phyloP scores from a whole-genome alignment of 1,140 invertebrate species.

The Mylabris phalerata region DNA sequence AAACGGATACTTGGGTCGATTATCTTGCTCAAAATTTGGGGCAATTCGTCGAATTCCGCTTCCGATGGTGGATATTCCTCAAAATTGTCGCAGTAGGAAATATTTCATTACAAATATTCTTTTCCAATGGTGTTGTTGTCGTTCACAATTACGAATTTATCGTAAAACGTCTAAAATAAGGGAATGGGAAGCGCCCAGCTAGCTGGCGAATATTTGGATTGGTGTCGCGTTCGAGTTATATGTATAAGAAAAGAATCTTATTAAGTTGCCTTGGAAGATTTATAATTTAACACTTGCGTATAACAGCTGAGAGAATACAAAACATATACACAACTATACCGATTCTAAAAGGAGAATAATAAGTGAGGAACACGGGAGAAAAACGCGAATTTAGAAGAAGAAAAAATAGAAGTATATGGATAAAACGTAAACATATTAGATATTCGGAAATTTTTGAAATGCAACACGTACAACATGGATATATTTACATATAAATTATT shows the following conservation, averaged over 20 bases:
- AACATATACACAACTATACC: neutral
- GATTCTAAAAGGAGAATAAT: neutral
- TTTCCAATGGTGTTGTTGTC: too few species aligned
- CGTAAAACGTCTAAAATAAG: too few species aligned
- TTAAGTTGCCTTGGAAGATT: slow-evolving; percentile 18
- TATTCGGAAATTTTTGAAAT: slow-evolving; percentile 31
- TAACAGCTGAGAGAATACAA: slow-evolving; percentile 11
- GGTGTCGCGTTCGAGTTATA: slow-evolving; percentile 5
- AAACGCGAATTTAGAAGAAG: neutral
- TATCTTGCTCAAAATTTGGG: too few species aligned
- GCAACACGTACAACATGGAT: slow-evolving; percentile 34
- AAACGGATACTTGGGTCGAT: too few species aligned
- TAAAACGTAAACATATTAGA: slow-evolving; percentile 19
- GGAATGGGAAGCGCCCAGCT: neutral
- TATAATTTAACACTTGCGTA: slow-evolving; percentile 20
- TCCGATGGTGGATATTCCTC: too few species aligned
- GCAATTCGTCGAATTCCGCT: too few species aligned
- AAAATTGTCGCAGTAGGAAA: too few species aligned
- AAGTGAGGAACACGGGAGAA: neutral
- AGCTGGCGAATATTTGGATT: slow-evolving; percentile 2
- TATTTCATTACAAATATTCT: too few species aligned
- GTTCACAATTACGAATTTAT: too few species aligned
- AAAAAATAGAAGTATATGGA: slow-evolving; percentile 2
- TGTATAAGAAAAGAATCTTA: slow-evolving; percentile 15
- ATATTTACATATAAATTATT: slow-evolving; percentile 43